These are phyloP conservation scores for Molorchus minor DNA, from an alignment of 2,888 invertebrate species.

Conservation along the genomic window DNA sequence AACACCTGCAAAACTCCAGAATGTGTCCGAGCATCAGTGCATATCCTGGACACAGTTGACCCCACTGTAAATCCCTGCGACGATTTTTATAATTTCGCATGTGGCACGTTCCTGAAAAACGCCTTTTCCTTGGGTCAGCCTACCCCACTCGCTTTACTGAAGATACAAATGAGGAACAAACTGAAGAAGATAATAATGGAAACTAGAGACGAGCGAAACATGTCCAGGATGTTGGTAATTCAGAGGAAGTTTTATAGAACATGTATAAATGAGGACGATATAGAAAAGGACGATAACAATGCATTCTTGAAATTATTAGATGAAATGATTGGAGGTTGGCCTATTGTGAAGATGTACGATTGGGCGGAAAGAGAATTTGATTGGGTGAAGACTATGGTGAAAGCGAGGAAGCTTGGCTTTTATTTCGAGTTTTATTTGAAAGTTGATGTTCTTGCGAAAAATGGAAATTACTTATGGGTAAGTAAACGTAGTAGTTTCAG, in stretches of 20 bases:
- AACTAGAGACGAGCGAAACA: slow-evolving; percentile 22
- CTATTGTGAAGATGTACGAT: slow-evolving; percentile 43
- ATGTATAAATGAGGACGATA: slow-evolving; percentile 38
- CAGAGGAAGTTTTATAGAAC: slow-evolving; percentile 45
- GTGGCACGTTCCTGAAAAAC: slow-evolving; percentile 69
- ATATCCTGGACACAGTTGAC: slow-evolving; percentile 74
- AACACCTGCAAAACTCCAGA: slow-evolving; percentile 65
- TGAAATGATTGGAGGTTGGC: slow-evolving; percentile 52
- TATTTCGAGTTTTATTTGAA: slow-evolving; percentile 43
- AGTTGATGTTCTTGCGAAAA: slow-evolving; percentile 25
- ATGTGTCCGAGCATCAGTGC: slow-evolving; percentile 80
- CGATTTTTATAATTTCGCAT: slow-evolving; percentile 80
- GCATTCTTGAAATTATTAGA: slow-evolving; percentile 43
- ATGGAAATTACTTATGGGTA: slow-evolving; percentile 32
- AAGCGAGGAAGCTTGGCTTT: slow-evolving; percentile 47
- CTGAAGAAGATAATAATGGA: slow-evolving; percentile 43
- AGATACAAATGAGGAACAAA: slow-evolving; percentile 37
- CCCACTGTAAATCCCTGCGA: slow-evolving; percentile 75
- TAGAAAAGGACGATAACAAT: slow-evolving; percentile 39
- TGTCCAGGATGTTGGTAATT: slow-evolving; percentile 36
- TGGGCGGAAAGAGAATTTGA: slow-evolving; percentile 47
- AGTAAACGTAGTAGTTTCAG: too few species aligned
- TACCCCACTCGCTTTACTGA: slow-evolving; percentile 28
- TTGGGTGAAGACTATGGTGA: slow-evolving; percentile 48
- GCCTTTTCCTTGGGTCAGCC: slow-evolving; percentile 26